A percentile compares a stretch with the other conserved stretches of the same genome.
phyloP scores from a whole-genome alignment of 2,113 vertebrate species.

The Megalops atlanticus region DNA sequence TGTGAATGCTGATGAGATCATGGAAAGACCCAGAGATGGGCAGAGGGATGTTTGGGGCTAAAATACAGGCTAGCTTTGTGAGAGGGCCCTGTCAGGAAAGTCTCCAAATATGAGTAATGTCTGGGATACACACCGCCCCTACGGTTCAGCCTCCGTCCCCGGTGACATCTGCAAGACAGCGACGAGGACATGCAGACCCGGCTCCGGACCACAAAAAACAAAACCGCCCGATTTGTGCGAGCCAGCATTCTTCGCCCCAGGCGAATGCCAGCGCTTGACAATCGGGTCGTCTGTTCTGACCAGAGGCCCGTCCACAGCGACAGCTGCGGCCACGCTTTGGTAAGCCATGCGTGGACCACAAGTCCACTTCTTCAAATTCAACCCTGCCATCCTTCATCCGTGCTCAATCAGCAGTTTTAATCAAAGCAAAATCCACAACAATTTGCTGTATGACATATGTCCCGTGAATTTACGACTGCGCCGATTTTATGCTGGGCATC shows the following conservation, averaged over 20 bases:
- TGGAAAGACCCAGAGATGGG: background rate
- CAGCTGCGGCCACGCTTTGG: too few relatives aligned
- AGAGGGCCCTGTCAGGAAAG: background rate
- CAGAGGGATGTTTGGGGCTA: background rate
- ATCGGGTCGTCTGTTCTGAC: too few relatives aligned
- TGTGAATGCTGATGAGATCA: background rate
- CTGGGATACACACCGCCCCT: background rate
- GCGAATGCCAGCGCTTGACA: background rate
- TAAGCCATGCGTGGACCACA: too few relatives aligned
- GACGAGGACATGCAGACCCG: background rate
- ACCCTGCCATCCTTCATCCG: too few relatives aligned
- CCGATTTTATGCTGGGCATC: background rate
- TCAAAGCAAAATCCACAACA: too few relatives aligned
- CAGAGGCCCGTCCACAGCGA: too few relatives aligned
- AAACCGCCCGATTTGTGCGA: background rate
- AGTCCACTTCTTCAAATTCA: too few relatives aligned
- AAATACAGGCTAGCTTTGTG: background rate
- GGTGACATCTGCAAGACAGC: background rate
- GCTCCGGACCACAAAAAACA: background rate
- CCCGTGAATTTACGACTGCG: too few relatives aligned
- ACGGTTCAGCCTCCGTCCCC: background rate
- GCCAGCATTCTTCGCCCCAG: background rate
- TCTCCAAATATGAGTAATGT: constrained; percentile 4
- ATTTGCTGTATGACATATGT: too few relatives aligned
- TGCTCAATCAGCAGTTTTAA: too few relatives aligned